Base-by-base conservation (phyloP, 2,888 invertebrate genomes). In the Drosophila ustulata region DNA sequence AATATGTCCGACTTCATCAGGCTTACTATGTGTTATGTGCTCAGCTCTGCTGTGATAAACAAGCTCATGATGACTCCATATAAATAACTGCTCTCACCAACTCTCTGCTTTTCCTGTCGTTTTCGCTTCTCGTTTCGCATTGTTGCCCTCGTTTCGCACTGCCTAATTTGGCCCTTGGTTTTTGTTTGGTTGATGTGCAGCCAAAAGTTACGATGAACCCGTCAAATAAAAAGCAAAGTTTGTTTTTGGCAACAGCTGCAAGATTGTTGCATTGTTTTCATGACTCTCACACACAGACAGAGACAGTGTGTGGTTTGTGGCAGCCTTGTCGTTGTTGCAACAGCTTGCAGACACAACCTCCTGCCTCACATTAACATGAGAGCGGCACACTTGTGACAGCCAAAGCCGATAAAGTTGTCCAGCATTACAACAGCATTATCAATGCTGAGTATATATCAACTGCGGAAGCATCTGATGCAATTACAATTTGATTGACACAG, bases 181-280 rank as follows among this genome's bases (percentile, higher is more conserved):
- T 8, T 37, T 18, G 13, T 23, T 43, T 4, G 32, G 18, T 45
- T 45, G 11, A 47, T 23, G 41, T 32, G 51, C 59, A 43, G n/a
- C 34, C 47, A 28, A 62, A 62, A 55, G 61, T 75, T 75, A 59
- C 59, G 63, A 67, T 50, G 43, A 49, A 63, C 45, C 71, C 63
- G 59, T 67, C 71, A 59, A 71, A 75, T 75, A 76, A 75, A 75
- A 67, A 57, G 71, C 59, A 71, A 75, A 76, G 63, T 76, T 76
- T 76, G 59, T 67, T 71, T 76, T 71, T 46, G 71, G 76, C 76
- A 75, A 75, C 76, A 75, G 67, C 71, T 76, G 75, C 75, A 71
- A 71, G 56, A 71, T 71, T 75, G 75, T 75, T 75, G 76, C 61
- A 75, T 69, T 67, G 46, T 58, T 72, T 57, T 57, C 47, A 47